Conservation (phyloP, 2,888 invertebrate genomes). For the Calameuta filiformis region DNA sequence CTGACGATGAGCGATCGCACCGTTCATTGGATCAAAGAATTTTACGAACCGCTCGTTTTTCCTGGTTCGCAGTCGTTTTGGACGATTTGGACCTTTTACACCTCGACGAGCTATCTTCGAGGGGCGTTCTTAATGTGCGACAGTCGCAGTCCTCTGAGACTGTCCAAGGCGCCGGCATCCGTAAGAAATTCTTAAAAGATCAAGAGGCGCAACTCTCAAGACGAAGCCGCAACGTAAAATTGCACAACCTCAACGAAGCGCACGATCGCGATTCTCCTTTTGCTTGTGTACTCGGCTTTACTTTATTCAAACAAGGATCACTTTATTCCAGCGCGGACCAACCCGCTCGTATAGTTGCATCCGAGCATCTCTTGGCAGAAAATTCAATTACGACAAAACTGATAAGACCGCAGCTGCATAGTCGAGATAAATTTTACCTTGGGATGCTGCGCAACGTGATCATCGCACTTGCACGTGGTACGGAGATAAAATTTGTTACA, state of each 20-base stretch:
- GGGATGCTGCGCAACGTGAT: background rate
- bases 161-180: background rate
- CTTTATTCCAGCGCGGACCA: background rate
- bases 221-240: constrained; percentile 20
- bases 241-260: constrained; percentile 34
- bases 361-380: constrained; percentile 37
- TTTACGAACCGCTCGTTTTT: background rate
- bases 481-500: background rate
- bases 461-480: background rate
- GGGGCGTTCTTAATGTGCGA: background rate
- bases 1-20: background rate
- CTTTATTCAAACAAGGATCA: background rate
- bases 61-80: background rate
- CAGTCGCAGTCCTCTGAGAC: background rate
- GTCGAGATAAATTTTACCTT: background rate
- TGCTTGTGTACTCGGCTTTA: background rate
- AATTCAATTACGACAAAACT: constrained; percentile 51
- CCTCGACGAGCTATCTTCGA: background rate
- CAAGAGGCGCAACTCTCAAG: background rate
- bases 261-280: constrained; percentile 38
- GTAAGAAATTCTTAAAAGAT: background rate
- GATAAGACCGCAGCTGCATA: constrained; percentile 35
- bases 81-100: background rate
- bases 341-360: background rate
- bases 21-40: background rate